Evolutionary conservation across 2,888 invertebrate genomes (phyloP).

Genomic region (Elmis aenea): DNA sequence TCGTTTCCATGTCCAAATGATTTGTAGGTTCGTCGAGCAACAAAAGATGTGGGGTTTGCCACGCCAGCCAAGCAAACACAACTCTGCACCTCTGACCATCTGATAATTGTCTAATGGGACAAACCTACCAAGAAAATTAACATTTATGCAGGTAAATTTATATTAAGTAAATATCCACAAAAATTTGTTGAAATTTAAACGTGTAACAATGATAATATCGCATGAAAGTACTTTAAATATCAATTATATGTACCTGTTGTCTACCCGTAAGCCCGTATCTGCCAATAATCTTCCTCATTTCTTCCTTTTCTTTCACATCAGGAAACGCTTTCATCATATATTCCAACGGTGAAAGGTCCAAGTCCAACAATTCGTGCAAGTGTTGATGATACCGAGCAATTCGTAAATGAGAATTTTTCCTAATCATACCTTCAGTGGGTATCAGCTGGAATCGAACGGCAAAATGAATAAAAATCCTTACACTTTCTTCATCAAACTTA

Average conservation of each 20-base stretch:
- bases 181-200: too few relatives aligned
- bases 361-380: slow-evolving; percentile 90
- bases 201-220: too few relatives aligned
- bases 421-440: slow-evolving; percentile 93
- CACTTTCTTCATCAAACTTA: slow-evolving; percentile 39
- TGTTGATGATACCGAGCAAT: slow-evolving; percentile 99
- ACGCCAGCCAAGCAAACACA: slow-evolving; percentile 97
- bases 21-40: slow-evolving; percentile 84
- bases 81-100: slow-evolving; percentile 98
- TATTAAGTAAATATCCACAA: too few relatives aligned
- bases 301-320: slow-evolving; percentile 94
- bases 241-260: slow-evolving; percentile 68
- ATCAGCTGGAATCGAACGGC: slow-evolving; percentile 59
- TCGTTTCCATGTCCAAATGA: slow-evolving; percentile 97
- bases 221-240: too few relatives aligned
- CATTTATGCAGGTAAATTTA: too few relatives aligned
- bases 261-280: slow-evolving; percentile 95
- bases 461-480: slow-evolving; percentile 6
- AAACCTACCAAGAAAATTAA: slow-evolving; percentile 60
- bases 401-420: slow-evolving; percentile 95
- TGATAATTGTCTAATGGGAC: slow-evolving; percentile 89
- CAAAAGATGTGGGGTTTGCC: slow-evolving; percentile 93
- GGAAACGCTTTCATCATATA: slow-evolving; percentile 98
- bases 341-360: slow-evolving; percentile 92
- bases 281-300: slow-evolving; percentile 98